phyloP scores from a whole-genome alignment of 2,113 vertebrate species.

The Macaca nemestrina region DNA sequence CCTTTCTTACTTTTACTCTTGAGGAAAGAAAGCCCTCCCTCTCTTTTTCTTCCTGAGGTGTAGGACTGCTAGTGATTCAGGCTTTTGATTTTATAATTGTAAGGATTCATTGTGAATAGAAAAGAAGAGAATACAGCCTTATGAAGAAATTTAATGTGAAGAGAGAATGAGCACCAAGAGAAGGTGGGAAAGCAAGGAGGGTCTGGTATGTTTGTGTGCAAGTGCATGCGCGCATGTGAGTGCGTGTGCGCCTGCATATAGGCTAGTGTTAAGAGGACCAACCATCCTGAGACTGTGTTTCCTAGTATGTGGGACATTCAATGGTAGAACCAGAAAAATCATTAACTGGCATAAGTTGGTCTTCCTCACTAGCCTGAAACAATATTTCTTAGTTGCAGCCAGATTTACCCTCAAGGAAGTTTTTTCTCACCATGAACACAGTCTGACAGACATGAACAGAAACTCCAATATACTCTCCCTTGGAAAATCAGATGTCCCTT shows the following conservation, averaged over 20 bases:
- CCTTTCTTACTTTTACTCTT: neutral
- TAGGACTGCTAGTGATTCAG: neutral
- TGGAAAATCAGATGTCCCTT: neutral
- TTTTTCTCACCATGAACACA: neutral
- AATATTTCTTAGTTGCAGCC: neutral
- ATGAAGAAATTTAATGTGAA: neutral
- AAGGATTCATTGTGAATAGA: neutral
- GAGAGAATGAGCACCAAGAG: neutral
- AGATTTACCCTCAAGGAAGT: neutral
- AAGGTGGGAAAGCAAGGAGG: neutral
- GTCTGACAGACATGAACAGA: neutral
- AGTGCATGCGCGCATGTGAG: neutral
- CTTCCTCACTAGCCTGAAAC: neutral
- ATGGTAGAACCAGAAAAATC: neutral
- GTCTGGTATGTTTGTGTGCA: neutral
- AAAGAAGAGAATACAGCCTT: neutral
- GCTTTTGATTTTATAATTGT: neutral
- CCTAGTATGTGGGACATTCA: neutral
- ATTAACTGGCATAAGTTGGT: neutral
- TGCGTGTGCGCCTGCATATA: neutral
- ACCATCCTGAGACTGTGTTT: neutral
- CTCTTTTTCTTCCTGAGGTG: neutral
- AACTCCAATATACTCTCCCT: neutral
- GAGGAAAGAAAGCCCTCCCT: neutral
- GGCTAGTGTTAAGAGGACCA: neutral